phyloP scores from a whole-genome alignment of 2,113 vertebrate genomes.

The Sinocyclocheilus rhinocerous region DNA sequence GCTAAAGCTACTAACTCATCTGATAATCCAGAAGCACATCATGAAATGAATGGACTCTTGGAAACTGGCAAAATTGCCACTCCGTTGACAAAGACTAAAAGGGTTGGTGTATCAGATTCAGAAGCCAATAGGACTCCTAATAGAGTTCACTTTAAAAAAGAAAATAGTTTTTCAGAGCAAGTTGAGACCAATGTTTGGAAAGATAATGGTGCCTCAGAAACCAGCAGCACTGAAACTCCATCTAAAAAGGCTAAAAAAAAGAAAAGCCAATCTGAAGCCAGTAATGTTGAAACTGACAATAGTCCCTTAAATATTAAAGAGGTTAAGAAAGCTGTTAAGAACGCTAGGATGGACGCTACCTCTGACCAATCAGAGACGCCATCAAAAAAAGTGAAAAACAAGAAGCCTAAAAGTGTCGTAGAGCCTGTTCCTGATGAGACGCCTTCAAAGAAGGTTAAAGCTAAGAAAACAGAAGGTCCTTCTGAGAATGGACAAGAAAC shows the following conservation, averaged over 20 bases:
- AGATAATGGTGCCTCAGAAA: background rate
- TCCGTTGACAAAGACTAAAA: background rate
- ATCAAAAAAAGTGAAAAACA: slow-evolving; percentile 16
- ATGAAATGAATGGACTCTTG: background rate
- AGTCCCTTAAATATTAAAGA: background rate
- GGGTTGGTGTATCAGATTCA: background rate
- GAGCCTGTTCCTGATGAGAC: background rate
- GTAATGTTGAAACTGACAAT: background rate
- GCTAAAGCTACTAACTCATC: background rate
- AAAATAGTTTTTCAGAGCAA: background rate
- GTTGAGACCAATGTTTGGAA: background rate
- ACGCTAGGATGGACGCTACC: background rate
- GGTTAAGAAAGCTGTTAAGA: background rate
- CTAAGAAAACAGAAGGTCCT: background rate
- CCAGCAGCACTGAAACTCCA: background rate
- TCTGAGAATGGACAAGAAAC: background rate
- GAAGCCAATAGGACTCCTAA: background rate
- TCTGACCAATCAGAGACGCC: background rate
- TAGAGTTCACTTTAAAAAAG: background rate
- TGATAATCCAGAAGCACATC: background rate
- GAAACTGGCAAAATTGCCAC: slow-evolving; percentile 10
- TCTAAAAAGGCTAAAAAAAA: slow-evolving; percentile 34
- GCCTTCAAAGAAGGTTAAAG: slow-evolving; percentile 28
- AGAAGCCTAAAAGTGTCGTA: background rate
- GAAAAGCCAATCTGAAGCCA: slow-evolving; percentile 4